Percentiles rank a stretch among this genome's conserved stretches.
Conservation (phyloP, 1,140 invertebrate genomes). For the Psix sp. region DNA sequence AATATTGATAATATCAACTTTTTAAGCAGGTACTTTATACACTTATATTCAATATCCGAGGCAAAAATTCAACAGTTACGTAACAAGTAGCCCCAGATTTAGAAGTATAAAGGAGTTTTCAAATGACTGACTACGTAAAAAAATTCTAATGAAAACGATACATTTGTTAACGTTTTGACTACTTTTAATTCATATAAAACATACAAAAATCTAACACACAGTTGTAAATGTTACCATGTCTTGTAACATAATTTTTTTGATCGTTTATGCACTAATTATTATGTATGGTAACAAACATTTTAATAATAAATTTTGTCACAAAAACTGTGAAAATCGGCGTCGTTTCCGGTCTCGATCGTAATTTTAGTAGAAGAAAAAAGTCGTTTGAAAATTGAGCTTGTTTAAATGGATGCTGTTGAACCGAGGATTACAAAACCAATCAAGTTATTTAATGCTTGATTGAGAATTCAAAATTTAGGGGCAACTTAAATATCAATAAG, state of each 20-base stretch:
- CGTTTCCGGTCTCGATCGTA: constrained; percentile 39
- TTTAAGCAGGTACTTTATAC: constrained; percentile 54
- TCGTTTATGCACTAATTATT: neutral
- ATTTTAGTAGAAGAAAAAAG: constrained; percentile 17
- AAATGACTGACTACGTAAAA: constrained; percentile 26
- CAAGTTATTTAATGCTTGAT: constrained; percentile 4
- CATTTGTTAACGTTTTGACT: constrained; percentile 29
- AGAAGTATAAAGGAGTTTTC: constrained; percentile 18
- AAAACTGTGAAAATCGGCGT: constrained; percentile 58
- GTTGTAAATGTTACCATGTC: neutral
- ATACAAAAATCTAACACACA: constrained; percentile 40
- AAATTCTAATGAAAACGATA: constrained; percentile 18
- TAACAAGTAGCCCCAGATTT: constrained; percentile 27
- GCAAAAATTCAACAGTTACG: constrained; percentile 40
- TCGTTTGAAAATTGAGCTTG: constrained; percentile 27
- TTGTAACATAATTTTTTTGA: neutral
- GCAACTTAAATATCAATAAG: constrained; percentile 16
- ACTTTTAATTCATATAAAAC: constrained; percentile 34
- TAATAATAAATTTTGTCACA: constrained; percentile 21
- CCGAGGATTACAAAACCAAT: constrained; percentile 17
- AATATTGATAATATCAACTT: constrained; percentile 42
- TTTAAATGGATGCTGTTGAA: constrained; percentile 23
- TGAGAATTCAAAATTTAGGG: constrained; percentile 26
- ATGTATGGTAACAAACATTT: constrained; percentile 4
- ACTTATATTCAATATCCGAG: constrained; percentile 23